A percentile compares a stretch with the other conserved stretches of the same genome.
Evolutionary conservation across 2,797 vertebrate genomes (phyloP).

Genomic region (Propithecus perrieri): DNA sequence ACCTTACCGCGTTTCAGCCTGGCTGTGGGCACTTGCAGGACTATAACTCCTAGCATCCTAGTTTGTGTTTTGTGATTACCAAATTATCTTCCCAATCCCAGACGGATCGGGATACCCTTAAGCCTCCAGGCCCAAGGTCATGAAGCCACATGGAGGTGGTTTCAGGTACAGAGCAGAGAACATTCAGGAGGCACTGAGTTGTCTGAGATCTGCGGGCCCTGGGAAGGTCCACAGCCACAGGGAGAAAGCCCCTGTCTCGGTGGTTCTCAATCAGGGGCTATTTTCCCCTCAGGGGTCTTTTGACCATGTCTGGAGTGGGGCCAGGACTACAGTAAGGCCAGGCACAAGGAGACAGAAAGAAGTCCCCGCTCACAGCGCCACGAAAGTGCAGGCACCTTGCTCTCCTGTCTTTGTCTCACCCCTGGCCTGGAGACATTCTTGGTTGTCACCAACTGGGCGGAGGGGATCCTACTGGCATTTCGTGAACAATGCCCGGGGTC

Average conservation of each 20-base stretch:
- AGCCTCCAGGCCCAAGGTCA: background rate
- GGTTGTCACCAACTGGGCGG: background rate
- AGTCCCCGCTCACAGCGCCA: too few species aligned
- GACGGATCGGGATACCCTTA: background rate
- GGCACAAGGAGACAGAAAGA: background rate
- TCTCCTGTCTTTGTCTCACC: background rate
- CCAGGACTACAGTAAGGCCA: background rate
- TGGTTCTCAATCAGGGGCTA: background rate
- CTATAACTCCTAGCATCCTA: background rate
- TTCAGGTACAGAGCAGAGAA: background rate
- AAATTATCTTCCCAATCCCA: background rate
- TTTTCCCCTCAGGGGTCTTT: too few species aligned
- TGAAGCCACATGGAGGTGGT: background rate
- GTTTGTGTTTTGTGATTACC: background rate
- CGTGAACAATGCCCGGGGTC: background rate
- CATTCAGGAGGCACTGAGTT: background rate
- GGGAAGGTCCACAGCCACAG: background rate
- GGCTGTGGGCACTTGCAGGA: background rate
- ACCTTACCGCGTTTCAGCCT: background rate
- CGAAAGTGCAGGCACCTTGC: accelerated
- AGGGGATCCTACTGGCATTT: background rate
- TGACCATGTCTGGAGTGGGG: accelerated
- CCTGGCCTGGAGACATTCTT: background rate
- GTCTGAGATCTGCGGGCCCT: background rate
- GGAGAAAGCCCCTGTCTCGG: background rate